These are phyloP conservation scores for Phocoena phocoena DNA, from an alignment of 2,113 vertebrate species.

Conservation along the genomic window DNA sequence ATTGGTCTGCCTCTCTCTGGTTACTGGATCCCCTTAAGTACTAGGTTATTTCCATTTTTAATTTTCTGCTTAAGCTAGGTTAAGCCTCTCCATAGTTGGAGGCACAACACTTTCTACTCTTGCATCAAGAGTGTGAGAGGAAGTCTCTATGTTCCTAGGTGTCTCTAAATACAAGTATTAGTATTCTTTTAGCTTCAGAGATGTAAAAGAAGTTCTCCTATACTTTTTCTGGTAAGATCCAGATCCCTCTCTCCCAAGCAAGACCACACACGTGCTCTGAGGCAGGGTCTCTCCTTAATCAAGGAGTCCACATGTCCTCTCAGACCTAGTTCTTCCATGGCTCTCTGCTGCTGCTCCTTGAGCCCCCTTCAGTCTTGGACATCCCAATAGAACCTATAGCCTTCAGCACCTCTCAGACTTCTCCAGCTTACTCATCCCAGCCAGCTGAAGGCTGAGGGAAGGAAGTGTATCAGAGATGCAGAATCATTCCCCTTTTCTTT, in stretches of 20 bases:
- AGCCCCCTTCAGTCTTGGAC: neutral
- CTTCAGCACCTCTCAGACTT: neutral
- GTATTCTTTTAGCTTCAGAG: slow-evolving; percentile 14
- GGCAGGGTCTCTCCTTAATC: neutral
- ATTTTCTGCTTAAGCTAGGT: slow-evolving; percentile 38
- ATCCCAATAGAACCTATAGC: neutral
- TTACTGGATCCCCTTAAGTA: slow-evolving; percentile 17
- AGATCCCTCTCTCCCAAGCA: neutral
- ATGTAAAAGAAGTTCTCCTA: neutral
- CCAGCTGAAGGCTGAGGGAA: neutral
- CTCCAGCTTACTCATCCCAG: neutral
- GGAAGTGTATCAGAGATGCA: slow-evolving; percentile 5
- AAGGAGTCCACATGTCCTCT: neutral
- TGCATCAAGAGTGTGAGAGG: slow-evolving; percentile 16
- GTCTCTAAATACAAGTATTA: neutral
- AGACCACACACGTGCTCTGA: neutral
- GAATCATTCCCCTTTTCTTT: neutral
- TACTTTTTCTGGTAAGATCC: neutral
- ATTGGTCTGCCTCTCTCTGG: neutral
- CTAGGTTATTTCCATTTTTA: slow-evolving; percentile 31
- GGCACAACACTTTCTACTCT: neutral
- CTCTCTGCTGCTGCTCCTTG: neutral
- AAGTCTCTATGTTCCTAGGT: neutral
- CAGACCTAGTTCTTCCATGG: neutral
- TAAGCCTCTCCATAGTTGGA: slow-evolving; percentile 6